phyloP scores from a whole-genome alignment of 1,140 invertebrate genomes.

The Carcinoscorpius rotundicauda region DNA sequence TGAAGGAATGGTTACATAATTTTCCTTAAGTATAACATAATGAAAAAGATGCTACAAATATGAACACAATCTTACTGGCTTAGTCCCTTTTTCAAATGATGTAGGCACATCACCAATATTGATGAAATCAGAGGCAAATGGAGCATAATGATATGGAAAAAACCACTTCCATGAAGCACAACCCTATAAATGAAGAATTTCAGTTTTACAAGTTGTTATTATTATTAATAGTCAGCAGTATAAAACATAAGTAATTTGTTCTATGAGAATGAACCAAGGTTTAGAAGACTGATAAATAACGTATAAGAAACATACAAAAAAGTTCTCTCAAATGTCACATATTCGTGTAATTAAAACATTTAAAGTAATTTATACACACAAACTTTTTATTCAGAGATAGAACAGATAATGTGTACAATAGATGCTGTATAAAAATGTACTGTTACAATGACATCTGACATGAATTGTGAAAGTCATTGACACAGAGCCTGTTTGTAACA shows the following conservation, averaged over 20 bases:
- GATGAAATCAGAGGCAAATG: slow-evolving; percentile 98
- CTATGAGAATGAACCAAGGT: background rate
- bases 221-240: too few species aligned
- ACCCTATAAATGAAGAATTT: slow-evolving; percentile 44
- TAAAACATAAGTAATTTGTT: too few species aligned
- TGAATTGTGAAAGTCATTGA: too few species aligned
- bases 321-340: too few species aligned
- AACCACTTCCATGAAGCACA: slow-evolving; percentile 99
- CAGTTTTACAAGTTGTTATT: background rate
- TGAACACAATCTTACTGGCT: slow-evolving; percentile 42
- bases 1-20: too few species aligned
- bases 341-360: too few species aligned
- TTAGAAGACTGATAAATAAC: slow-evolving; percentile 7
- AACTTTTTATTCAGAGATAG: too few species aligned
- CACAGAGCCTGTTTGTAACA: too few species aligned
- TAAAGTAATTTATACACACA: too few species aligned
- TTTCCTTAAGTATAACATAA: background rate
- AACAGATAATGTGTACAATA: too few species aligned
- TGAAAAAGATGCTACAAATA: slow-evolving; percentile 36
- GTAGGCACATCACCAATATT: slow-evolving; percentile 75
- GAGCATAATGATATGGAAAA: slow-evolving; percentile 99
- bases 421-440: too few species aligned
- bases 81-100: slow-evolving; percentile 74
- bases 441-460: too few species aligned
- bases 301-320: slow-evolving; percentile 3